Evolutionary conservation across 1,140 invertebrate species (phyloP).

Genomic region (Rhagoletis zephyria): DNA sequence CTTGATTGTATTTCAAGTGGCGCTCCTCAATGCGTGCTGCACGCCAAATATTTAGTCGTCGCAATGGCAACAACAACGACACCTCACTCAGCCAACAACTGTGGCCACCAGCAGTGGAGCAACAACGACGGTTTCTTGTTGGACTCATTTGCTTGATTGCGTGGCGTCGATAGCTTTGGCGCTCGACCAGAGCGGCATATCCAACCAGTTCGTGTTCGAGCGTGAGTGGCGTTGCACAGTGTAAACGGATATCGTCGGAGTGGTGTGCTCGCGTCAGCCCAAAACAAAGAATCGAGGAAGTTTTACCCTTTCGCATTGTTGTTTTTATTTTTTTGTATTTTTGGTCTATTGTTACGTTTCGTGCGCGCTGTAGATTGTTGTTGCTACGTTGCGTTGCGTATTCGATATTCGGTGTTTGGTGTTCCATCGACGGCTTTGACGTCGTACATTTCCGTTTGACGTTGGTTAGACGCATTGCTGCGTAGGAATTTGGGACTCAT

Average conservation of each 20-base stretch:
- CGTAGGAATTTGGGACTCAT: neutral
- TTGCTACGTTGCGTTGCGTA: neutral
- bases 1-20: neutral
- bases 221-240: slow-evolving; percentile 55
- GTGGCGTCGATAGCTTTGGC: slow-evolving; percentile 30
- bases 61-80: neutral
- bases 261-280: slow-evolving; percentile 18
- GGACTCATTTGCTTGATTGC: slow-evolving; percentile 37
- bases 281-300: slow-evolving; percentile 24
- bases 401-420: neutral
- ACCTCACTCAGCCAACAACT: neutral
- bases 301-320: neutral
- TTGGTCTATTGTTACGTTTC: neutral
- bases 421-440: slow-evolving; percentile 32
- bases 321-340: neutral
- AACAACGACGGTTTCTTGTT: neutral
- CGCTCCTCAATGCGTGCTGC: neutral
- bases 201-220: slow-evolving; percentile 58
- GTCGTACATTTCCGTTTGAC: slow-evolving; percentile 38
- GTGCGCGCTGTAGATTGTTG: slow-evolving; percentile 9
- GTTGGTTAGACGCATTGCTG: neutral
- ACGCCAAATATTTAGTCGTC: neutral
- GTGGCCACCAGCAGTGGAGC: neutral
- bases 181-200: slow-evolving; percentile 12
- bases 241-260: slow-evolving; percentile 6